phyloP scores from a whole-genome alignment of 1,140 invertebrate species.

The Hylaeus anthracinus region DNA sequence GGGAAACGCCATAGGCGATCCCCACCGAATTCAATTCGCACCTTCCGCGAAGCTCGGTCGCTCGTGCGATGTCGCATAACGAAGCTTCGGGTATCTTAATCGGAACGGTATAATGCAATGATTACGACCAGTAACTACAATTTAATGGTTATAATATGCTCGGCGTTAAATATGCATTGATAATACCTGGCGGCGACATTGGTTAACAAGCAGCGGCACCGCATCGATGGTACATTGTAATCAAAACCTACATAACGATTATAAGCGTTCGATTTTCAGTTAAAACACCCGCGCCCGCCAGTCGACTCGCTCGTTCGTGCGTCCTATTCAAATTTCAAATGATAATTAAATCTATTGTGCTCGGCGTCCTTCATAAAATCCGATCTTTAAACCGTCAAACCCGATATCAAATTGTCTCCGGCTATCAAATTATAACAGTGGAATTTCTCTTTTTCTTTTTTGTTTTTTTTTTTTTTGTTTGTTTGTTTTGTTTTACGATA shows the following conservation, averaged over 20 bases:
- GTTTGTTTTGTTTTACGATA: too few relatives aligned
- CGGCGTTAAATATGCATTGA: slow-evolving; percentile 27
- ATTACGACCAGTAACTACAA: slow-evolving; percentile 11
- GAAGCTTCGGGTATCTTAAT: slow-evolving; percentile 9
- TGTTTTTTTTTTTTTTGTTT: not conserved
- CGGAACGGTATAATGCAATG: slow-evolving; percentile 9
- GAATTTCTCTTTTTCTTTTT: not conserved
- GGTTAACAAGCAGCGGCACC: slow-evolving; percentile 9
- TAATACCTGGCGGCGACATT: slow-evolving; percentile 12
- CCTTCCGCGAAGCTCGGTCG: not conserved
- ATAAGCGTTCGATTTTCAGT: slow-evolving; percentile 16
- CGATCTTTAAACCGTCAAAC: not conserved
- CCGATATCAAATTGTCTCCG: slow-evolving; percentile 2
- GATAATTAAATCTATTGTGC: slow-evolving; percentile 22
- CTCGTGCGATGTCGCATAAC: not conserved
- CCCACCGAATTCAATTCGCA: too few relatives aligned
- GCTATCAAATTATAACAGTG: not conserved
- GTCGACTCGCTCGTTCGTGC: not conserved
- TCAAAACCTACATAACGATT: slow-evolving; percentile 25
- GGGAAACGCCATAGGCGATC: too few relatives aligned
- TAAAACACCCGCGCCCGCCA: not conserved
- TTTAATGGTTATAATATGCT: slow-evolving; percentile 16
- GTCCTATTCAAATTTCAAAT: slow-evolving; percentile 19
- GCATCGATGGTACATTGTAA: slow-evolving; percentile 7
- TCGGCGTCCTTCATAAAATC: not conserved